Conservation (phyloP, 2,888 invertebrate species). For the Cheilosia grossa region DNA sequence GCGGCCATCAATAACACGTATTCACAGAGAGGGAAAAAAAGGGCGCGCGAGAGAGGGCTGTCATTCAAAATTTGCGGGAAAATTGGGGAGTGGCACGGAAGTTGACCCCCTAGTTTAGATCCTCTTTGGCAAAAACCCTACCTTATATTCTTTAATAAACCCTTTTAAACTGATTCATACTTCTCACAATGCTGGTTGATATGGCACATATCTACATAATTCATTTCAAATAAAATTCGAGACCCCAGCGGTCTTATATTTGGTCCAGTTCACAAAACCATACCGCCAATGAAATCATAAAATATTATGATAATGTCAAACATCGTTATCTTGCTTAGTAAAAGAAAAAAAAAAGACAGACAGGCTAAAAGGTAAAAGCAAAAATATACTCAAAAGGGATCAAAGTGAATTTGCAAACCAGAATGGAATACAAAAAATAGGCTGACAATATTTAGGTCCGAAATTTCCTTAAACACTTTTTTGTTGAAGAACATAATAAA, state of each 20-base stretch:
- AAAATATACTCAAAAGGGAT: constrained; percentile 24
- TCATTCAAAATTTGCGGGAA: no score
- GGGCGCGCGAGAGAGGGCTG: no score
- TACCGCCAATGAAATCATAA: constrained; percentile 67
- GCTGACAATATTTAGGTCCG: constrained; percentile 34
- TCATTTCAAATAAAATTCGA: constrained; percentile 44
- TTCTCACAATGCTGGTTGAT: neutral
- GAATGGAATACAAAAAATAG: constrained; percentile 43
- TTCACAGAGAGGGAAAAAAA: no score
- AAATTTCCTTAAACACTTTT: constrained; percentile 1
- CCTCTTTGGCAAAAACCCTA: no score
- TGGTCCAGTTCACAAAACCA: constrained; percentile 28
- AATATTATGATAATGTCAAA: constrained; percentile 66
- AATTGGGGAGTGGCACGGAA: no score
- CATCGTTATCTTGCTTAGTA: constrained; percentile 58
- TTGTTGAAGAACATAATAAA: constrained; percentile 25
- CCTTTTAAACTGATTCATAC: no score
- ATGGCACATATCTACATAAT: neutral
- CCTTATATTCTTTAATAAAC: no score
- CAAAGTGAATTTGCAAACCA: constrained; percentile 51
- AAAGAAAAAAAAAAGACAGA: constrained; percentile 21
- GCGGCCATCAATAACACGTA: no score
- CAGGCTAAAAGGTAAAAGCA: neutral
- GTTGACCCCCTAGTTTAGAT: no score
- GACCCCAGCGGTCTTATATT: constrained; percentile 12